Conservation (phyloP, 1,140 invertebrate genomes). For the Mizuhopecten yessoensis region DNA sequence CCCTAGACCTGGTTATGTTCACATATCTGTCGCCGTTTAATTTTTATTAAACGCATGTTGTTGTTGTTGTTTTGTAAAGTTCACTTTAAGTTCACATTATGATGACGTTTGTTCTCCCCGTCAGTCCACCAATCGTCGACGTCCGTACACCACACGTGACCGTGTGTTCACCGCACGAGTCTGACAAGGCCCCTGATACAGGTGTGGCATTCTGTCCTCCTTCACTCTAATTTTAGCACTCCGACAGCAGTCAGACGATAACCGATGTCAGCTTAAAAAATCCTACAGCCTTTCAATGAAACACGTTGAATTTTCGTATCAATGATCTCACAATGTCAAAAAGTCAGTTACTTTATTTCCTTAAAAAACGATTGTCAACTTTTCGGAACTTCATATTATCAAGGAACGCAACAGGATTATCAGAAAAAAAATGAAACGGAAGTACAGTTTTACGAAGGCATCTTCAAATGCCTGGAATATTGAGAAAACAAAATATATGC, state of each 20-base stretch:
- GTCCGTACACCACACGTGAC: background rate
- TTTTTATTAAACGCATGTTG: slow-evolving; percentile 12
- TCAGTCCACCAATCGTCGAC: slow-evolving; percentile 17
- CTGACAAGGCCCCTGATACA: background rate
- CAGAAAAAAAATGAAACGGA: too few relatives aligned
- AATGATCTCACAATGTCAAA: too few relatives aligned
- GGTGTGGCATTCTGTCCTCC: slow-evolving; percentile 8
- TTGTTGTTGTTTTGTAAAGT: background rate
- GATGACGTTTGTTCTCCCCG: slow-evolving; percentile 30
- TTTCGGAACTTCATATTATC: too few relatives aligned
- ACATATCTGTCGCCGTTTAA: background rate
- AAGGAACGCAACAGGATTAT: too few relatives aligned
- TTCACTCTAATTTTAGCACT: background rate
- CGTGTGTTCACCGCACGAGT: slow-evolving; percentile 11
- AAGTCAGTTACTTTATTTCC: too few relatives aligned
- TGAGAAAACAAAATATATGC: too few relatives aligned
- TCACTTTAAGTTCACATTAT: slow-evolving; percentile 21
- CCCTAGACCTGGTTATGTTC: background rate
- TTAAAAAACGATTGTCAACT: too few relatives aligned
- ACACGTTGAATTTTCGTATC: too few relatives aligned
- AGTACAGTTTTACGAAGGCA: too few relatives aligned
- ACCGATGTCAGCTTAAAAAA: too few relatives aligned
- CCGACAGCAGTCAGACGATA: background rate
- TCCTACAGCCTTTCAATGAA: too few relatives aligned
- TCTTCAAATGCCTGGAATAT: too few relatives aligned